Evolutionary conservation across 2,888 invertebrate species (phyloP).

Genomic region (Caenorhabditis sinica): DNA sequence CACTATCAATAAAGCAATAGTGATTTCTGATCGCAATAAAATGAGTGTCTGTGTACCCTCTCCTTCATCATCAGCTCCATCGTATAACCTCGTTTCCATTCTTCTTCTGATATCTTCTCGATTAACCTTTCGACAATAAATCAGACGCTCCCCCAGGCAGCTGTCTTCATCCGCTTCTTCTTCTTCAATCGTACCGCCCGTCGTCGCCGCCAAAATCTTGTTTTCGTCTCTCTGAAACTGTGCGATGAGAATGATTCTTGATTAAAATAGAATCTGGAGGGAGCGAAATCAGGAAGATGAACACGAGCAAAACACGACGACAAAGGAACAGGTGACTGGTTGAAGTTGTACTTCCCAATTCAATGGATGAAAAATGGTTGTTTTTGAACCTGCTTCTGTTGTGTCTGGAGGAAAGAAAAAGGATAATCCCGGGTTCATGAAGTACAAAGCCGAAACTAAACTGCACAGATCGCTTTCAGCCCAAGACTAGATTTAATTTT

Average conservation of each 20-base stretch:
- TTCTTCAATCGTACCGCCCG: constrained; percentile 20
- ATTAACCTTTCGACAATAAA: constrained; percentile 63
- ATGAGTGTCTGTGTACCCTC: neutral
- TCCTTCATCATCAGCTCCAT: constrained; percentile 7
- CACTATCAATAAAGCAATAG: neutral
- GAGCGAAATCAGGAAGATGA: neutral
- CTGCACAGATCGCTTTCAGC: no score
- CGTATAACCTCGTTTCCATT: neutral
- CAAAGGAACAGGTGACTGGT: constrained; percentile 27
- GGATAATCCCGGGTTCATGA: neutral
- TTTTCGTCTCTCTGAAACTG: constrained; percentile 58
- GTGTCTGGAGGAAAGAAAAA: neutral
- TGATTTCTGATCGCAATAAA: constrained; percentile 58
- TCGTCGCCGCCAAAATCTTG: constrained; percentile 13
- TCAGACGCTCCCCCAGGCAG: constrained; percentile 46
- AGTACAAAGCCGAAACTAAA: neutral
- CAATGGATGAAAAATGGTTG: neutral
- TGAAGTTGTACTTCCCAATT: neutral
- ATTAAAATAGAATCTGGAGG: constrained; percentile 36
- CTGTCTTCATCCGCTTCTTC: constrained; percentile 28
- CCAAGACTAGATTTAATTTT: no score
- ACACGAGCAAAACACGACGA: constrained; percentile 2
- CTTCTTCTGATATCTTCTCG: constrained; percentile 24
- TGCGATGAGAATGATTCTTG: constrained; percentile 20
- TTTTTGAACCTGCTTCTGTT: neutral